Conservation (phyloP, 2,797 vertebrate genomes). For the Falco naumanni region DNA sequence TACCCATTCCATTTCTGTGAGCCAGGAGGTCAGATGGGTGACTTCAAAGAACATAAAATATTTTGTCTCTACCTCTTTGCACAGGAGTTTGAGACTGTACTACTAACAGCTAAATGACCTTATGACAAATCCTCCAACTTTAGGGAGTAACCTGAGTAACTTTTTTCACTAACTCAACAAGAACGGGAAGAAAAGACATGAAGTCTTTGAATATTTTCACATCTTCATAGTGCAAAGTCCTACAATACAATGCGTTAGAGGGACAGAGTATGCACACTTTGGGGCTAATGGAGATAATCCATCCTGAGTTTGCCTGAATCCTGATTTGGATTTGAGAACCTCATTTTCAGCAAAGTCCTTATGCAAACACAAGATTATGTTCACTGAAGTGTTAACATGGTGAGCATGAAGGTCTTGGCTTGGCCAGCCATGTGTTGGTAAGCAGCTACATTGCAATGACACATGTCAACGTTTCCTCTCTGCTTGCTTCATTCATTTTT, state of each 20-base stretch:
- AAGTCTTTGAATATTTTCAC: background rate
- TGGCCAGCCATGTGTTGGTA: rapidly evolving
- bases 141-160: background rate
- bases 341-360: background rate
- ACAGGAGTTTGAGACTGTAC: background rate
- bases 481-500: background rate
- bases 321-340: background rate
- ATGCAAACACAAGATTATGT: background rate
- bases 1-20: background rate
- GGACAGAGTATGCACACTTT: background rate
- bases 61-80: background rate
- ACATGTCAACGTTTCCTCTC: background rate
- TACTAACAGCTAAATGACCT: background rate
- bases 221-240: background rate
- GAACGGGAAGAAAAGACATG: background rate
- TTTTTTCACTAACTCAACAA: background rate
- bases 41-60: background rate
- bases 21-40: background rate
- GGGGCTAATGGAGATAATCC: background rate
- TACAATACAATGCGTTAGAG: background rate
- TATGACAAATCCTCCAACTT: background rate
- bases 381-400: background rate
- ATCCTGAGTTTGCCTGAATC: background rate
- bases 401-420: background rate
- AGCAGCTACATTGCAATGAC: background rate